These are phyloP conservation scores for Pipa parva DNA, from an alignment of 2,113 vertebrate genomes.

Conservation along the genomic window DNA sequence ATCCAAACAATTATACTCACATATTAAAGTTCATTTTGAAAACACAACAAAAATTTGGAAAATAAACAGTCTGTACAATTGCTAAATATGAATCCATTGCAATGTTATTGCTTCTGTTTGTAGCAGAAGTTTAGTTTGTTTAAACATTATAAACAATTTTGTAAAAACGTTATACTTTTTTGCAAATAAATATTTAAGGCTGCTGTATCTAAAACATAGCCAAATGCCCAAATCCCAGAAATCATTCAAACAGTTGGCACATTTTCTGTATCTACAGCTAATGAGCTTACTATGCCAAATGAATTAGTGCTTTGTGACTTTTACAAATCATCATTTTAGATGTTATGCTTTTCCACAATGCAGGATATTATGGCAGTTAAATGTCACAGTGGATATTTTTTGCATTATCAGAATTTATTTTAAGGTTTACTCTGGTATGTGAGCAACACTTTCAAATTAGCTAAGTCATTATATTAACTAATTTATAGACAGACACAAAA, in stretches of 20 bases:
- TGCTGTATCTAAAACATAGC: conserved; percentile 15
- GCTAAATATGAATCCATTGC: no score
- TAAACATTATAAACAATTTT: conserved; percentile 17
- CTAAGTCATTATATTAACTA: no score
- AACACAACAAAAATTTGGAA: no score
- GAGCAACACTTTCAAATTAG: no score
- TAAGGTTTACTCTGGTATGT: background rate
- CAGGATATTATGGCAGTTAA: background rate
- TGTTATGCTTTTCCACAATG: conserved; percentile 13
- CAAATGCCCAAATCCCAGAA: conserved; percentile 21
- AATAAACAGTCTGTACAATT: no score
- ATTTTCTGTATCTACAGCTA: conserved; percentile 8
- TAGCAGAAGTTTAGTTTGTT: background rate
- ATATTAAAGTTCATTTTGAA: no score
- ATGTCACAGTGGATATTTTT: background rate
- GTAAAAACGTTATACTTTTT: conserved; percentile 1
- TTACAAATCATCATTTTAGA: background rate
- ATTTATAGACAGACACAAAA: no score
- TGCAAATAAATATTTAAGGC: conserved; percentile 13
- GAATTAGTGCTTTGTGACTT: conserved; percentile 6
- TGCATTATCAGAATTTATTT: no score
- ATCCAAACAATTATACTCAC: no score
- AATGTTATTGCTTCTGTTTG: no score
- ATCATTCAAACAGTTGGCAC: conserved; percentile 19
- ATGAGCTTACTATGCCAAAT: conserved; percentile 11